These are phyloP conservation scores for Anseranas semipalmata DNA, from an alignment of 2,113 vertebrate species.

Conservation along the genomic window DNA sequence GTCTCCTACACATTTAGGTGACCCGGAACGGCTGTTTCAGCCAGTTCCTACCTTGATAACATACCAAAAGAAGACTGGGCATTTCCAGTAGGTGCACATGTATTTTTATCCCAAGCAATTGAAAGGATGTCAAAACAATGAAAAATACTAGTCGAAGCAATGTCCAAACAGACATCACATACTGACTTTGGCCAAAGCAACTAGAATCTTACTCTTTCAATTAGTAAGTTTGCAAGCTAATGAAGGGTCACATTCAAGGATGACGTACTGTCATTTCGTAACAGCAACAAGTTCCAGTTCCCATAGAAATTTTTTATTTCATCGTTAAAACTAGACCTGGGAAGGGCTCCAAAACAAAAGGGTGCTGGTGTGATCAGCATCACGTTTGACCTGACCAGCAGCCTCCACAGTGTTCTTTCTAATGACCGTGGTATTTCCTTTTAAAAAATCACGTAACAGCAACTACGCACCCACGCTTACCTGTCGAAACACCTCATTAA, in stretches of 20 bases:
- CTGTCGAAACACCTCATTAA: conserved; percentile 97
- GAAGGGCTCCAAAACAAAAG: background rate
- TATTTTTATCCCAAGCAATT: background rate
- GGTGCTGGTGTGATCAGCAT: background rate
- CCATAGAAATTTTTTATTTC: fast-evolving
- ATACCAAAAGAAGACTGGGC: fast-evolving
- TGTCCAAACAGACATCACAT: background rate
- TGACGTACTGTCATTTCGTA: fast-evolving
- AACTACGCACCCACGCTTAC: conserved; percentile 59
- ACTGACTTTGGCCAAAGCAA: background rate
- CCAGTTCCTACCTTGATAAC: background rate
- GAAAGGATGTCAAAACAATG: background rate
- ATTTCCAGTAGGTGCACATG: background rate
- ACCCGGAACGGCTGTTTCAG: background rate
- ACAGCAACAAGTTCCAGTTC: background rate
- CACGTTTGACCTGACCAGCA: background rate
- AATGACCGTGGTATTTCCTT: fast-evolving
- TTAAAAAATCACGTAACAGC: background rate
- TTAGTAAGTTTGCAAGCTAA: background rate
- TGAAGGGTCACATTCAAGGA: background rate
- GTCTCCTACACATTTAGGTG: background rate
- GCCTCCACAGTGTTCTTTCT: fast-evolving
- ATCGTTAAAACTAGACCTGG: fast-evolving
- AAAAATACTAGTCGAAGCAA: background rate
- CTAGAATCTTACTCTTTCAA: background rate